Conservation (phyloP, 2,888 invertebrate species). For the Aphodius sticticus region DNA sequence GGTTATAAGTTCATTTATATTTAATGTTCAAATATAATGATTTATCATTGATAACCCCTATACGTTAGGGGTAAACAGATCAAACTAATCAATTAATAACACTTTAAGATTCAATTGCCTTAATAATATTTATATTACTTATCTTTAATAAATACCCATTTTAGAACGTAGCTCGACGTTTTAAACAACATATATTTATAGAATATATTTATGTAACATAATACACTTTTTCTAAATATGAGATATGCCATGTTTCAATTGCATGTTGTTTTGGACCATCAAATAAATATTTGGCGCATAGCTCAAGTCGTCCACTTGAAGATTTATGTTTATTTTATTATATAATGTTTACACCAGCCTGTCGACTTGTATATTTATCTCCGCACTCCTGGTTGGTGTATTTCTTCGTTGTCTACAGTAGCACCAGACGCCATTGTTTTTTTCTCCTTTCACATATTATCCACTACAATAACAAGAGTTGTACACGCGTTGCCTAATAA, state of each 20-base stretch:
- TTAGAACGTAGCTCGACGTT: too few species aligned
- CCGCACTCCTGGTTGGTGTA: not conserved
- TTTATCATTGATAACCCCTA: too few species aligned
- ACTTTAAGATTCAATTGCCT: too few species aligned
- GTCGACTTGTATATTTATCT: conserved; percentile 18
- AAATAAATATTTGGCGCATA: conserved; percentile 4
- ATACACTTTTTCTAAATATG: not conserved
- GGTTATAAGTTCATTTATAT: too few species aligned
- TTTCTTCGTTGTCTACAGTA: not conserved
- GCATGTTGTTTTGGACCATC: not conserved
- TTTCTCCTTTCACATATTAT: not conserved
- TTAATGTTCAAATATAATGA: too few species aligned
- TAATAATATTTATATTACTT: too few species aligned
- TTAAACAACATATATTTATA: too few species aligned
- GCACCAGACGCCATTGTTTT: not conserved
- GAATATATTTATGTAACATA: not conserved
- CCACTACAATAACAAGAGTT: not conserved
- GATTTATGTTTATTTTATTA: conserved; percentile 22
- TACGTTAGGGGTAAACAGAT: too few species aligned
- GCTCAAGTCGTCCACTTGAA: not conserved
- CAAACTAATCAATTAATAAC: too few species aligned
- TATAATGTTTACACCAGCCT: conserved; percentile 23
- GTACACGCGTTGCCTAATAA: not conserved
- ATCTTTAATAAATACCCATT: too few species aligned
- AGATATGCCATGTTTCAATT: not conserved